These are phyloP conservation scores for Callopanchax toddi DNA, from an alignment of 2,113 vertebrate genomes.

Conservation along the genomic window DNA sequence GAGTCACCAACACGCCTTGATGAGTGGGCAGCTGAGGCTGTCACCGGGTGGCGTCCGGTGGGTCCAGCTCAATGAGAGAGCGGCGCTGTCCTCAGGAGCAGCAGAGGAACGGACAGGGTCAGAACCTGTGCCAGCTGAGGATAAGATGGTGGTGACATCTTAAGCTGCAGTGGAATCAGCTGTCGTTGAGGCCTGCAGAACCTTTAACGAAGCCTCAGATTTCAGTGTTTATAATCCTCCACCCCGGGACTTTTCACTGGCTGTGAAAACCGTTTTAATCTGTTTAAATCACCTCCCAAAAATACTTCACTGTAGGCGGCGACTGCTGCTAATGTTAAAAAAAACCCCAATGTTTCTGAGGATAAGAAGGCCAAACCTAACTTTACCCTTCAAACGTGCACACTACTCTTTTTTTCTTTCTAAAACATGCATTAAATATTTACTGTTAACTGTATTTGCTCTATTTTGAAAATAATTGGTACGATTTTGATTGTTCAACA, in stretches of 20 bases:
- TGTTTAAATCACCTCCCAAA: constrained; percentile 17
- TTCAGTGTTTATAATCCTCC: constrained; percentile 25
- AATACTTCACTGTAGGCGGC: constrained; percentile 22
- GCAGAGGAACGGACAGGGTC: constrained; percentile 11
- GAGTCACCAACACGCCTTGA: constrained; percentile 16
- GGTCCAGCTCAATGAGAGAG: constrained; percentile 11
- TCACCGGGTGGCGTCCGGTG: constrained; percentile 11
- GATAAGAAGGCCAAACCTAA: not conserved
- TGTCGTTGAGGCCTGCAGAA: constrained; percentile 47
- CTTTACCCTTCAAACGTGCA: not conserved
- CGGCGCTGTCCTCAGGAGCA: not conserved
- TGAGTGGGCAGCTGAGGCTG: constrained; percentile 28
- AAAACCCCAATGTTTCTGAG: too few species aligned
- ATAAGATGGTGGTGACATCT: constrained; percentile 42
- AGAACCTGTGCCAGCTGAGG: constrained; percentile 38
- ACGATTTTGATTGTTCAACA: too few species aligned
- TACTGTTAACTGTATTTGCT: not conserved
- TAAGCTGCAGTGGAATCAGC: constrained; percentile 55
- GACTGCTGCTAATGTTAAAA: constrained; percentile 14
- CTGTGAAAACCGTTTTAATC: constrained; percentile 32
- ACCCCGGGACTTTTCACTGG: constrained; percentile 24
- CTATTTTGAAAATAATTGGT: too few species aligned
- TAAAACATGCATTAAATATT: too few species aligned
- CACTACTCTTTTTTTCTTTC: not conserved
- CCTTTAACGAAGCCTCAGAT: constrained; percentile 42